phyloP scores from a whole-genome alignment of 1,140 invertebrate genomes.

The Bombus huntii region DNA sequence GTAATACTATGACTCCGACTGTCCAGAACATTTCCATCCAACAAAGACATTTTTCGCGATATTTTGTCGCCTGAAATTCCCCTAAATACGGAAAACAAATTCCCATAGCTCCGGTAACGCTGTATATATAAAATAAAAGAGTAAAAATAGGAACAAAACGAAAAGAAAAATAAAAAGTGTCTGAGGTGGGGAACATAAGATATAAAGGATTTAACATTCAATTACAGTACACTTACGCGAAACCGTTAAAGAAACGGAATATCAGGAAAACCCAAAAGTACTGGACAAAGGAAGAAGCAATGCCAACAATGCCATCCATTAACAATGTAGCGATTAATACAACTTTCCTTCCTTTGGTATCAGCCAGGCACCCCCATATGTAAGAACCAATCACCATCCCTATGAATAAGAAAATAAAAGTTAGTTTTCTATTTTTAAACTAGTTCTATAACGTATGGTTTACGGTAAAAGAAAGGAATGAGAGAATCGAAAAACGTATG shows the following conservation, averaged over 20 bases:
- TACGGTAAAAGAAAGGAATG: no score
- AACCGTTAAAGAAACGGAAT: slow-evolving; percentile 91
- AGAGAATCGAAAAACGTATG: no score
- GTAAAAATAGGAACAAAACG: slow-evolving; percentile 13
- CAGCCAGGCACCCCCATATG: slow-evolving; percentile 93
- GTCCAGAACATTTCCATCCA: slow-evolving; percentile 93
- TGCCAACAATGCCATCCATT: slow-evolving; percentile 89
- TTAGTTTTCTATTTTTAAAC: no score
- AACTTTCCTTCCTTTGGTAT: slow-evolving; percentile 90
- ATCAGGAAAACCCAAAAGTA: slow-evolving; percentile 89
- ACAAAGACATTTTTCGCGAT: slow-evolving; percentile 89
- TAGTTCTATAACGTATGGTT: no score
- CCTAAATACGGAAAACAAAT: slow-evolving; percentile 90
- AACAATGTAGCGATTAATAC: slow-evolving; percentile 90
- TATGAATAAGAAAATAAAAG: slow-evolving; percentile 71
- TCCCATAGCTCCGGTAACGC: slow-evolving; percentile 90
- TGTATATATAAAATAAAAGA: slow-evolving; percentile 70
- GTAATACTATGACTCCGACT: slow-evolving; percentile 87
- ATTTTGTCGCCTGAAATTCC: slow-evolving; percentile 89
- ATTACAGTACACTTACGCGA: slow-evolving; percentile 87
- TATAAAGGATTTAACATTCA: background rate
- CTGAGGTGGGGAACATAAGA: background rate
- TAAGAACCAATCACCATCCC: slow-evolving; percentile 95
- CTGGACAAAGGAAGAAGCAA: slow-evolving; percentile 90
- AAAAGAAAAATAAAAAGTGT: background rate